Percentiles rank a stretch among this genome's conserved stretches.
These are phyloP conservation scores for Tethea ocularis DNA, from an alignment of 2,888 invertebrate species.

Conservation along the genomic window DNA sequence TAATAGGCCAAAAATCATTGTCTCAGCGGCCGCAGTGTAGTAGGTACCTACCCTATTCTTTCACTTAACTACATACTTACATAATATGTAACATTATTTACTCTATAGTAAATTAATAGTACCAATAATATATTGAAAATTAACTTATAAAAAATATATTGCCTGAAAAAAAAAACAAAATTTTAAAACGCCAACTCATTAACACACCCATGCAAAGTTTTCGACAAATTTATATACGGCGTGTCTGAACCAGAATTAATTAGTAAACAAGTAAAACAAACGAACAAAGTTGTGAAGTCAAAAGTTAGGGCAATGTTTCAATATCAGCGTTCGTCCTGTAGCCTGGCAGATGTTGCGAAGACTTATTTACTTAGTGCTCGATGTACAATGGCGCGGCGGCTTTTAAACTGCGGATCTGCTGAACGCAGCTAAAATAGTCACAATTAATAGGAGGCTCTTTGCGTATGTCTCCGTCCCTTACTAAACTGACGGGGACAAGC, in stretches of 20 bases:
- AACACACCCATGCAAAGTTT: slow-evolving; percentile 6
- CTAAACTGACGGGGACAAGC: too few species aligned
- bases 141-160: neutral
- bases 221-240: slow-evolving; percentile 7
- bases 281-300: slow-evolving; percentile 8
- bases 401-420: neutral
- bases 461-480: too few species aligned
- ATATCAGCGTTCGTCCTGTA: slow-evolving; percentile 3
- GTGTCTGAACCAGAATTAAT: slow-evolving; percentile 23
- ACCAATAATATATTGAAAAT: too few species aligned
- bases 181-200: neutral
- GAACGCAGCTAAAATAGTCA: too few species aligned
- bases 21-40: too few species aligned
- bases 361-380: neutral
- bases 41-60: too few species aligned
- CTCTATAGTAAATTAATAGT: too few species aligned
- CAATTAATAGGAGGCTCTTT: too few species aligned
- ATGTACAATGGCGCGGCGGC: neutral
- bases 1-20: too few species aligned
- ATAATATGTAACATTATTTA: too few species aligned
- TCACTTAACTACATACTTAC: too few species aligned
- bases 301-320: slow-evolving; percentile 4
- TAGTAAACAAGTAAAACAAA: slow-evolving; percentile 23
- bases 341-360: slow-evolving; percentile 2
- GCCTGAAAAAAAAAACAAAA: neutral